These are phyloP conservation scores for Somateria mollissima DNA, from an alignment of 2,797 vertebrate species.

Conservation along the genomic window DNA sequence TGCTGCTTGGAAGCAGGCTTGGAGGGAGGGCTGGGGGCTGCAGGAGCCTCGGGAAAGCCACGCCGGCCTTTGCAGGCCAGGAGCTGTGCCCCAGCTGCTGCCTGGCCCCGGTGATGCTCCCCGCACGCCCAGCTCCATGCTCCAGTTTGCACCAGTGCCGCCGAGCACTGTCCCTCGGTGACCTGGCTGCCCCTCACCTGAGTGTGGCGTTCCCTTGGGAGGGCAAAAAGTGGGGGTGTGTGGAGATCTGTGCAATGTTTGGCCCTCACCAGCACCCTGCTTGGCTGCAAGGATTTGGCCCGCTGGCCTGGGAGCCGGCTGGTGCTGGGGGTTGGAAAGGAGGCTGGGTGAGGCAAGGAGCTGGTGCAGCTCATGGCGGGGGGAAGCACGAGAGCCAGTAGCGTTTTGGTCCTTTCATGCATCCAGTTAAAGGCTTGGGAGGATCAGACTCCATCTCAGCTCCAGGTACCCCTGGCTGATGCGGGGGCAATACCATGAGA, in stretches of 20 bases:
- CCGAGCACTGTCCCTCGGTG: neutral
- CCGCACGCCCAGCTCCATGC: rapidly evolving
- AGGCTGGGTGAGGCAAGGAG: neutral
- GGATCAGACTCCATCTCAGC: conserved; percentile 42
- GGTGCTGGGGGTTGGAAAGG: neutral
- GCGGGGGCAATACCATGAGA: conserved; percentile 2
- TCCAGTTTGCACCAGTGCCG: neutral
- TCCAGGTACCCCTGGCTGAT: conserved; percentile 2
- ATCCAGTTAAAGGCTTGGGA: conserved; percentile 68
- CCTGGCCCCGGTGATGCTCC: neutral
- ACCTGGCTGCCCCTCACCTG: neutral
- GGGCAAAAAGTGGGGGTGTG: neutral
- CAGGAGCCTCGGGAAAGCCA: neutral
- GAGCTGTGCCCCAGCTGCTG: neutral
- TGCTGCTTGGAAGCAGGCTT: neutral
- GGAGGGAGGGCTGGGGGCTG: neutral
- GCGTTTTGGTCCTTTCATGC: conserved; percentile 34
- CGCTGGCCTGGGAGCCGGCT: neutral
- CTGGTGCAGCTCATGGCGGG: neutral
- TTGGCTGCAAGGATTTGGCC: neutral
- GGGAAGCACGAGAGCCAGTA: conserved; percentile 14
- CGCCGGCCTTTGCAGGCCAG: rapidly evolving
- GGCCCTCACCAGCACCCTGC: rapidly evolving
- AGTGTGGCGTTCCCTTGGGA: neutral
- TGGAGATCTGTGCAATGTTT: neutral